Evolutionary conservation across 2,797 vertebrate species (phyloP).

Genomic region (Sebastes glaucus): DNA sequence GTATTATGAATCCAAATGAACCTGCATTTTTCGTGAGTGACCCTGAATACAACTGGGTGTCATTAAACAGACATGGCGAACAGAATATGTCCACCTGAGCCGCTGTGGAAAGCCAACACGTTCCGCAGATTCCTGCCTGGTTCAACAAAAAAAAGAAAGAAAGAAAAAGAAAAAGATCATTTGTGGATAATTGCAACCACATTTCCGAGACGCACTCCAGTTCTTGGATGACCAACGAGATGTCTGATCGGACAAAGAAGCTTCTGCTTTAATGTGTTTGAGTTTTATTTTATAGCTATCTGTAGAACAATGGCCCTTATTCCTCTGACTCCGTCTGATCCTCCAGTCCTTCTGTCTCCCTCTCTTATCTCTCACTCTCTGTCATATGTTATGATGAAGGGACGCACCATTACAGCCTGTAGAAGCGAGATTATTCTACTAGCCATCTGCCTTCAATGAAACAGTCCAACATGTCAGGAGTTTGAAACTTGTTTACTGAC

Average conservation of each 20-base stretch:
- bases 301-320: not conserved
- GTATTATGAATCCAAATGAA: not conserved
- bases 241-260: constrained; percentile 19
- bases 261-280: constrained; percentile 5
- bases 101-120: constrained; percentile 43
- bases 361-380: constrained; percentile 3
- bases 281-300: constrained; percentile 9
- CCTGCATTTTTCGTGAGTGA: not conserved
- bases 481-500: constrained; percentile 29
- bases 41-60: constrained; percentile 35
- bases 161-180: constrained; percentile 33
- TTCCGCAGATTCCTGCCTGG: constrained; percentile 65
- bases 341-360: not conserved
- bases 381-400: constrained; percentile 14
- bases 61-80: constrained; percentile 38
- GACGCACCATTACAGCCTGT: constrained; percentile 9
- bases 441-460: constrained; percentile 54
- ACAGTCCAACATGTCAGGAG: constrained; percentile 8
- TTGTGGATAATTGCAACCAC: constrained; percentile 68
- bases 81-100: constrained; percentile 52
- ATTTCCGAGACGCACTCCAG: constrained; percentile 46
- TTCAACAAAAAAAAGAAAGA: not conserved
- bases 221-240: constrained; percentile 17
- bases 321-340: constrained; percentile 2
- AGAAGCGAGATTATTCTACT: not conserved